Base-by-base conservation (phyloP, 2,113 vertebrate species). In the Nesospiza acunhae region DNA sequence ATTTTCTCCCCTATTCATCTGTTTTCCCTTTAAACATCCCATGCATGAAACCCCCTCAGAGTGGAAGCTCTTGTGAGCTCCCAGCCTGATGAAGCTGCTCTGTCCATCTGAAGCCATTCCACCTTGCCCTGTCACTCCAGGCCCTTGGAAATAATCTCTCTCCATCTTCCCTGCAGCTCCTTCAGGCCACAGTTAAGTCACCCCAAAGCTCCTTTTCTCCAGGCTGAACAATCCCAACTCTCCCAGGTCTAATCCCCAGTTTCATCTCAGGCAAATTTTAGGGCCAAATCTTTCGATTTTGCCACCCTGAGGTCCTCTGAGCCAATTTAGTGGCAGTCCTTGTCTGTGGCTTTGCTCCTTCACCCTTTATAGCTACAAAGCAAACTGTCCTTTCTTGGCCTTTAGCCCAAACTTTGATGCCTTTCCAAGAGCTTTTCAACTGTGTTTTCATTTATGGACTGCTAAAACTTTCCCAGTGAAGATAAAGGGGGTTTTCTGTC, bases 361-460 rank as follows among this genome's bases (percentile, higher is more conserved):
- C 39, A 84, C 53, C 35, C 50, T 84, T 68, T n/a, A 44, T 4
- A 80, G 68, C 76, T 67, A 28, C 39, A 63, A 70, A 50, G 23
- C 62, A 69, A 91, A 67, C 13, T 23, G 52, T 5, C 59, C 16
- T 37, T 75, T 84, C 83, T 81, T 52, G 56, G 80, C 56, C 76
- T 84, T 75, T 42, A 15, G 28, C 53, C 84, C 47, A 31, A 92
- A 90, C 92, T 92, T 94, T 93, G 86, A 92, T 93, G 56, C 64
- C 33, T 59, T 78, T 96, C 86, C 58, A 94, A 95, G 31, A 12
- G n/a, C 35, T 84, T 84, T 79, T 91, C 22, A 6, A 64, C 52
- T 44, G 63, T 52, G 53, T 55, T 87, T 93, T 94, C 66, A 41
- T 90, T 91, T 87, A 64, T 31, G 44, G 44, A 7, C 75, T 73